Base-by-base conservation (phyloP, 2,888 invertebrate species). In the Thyatira batis region DNA sequence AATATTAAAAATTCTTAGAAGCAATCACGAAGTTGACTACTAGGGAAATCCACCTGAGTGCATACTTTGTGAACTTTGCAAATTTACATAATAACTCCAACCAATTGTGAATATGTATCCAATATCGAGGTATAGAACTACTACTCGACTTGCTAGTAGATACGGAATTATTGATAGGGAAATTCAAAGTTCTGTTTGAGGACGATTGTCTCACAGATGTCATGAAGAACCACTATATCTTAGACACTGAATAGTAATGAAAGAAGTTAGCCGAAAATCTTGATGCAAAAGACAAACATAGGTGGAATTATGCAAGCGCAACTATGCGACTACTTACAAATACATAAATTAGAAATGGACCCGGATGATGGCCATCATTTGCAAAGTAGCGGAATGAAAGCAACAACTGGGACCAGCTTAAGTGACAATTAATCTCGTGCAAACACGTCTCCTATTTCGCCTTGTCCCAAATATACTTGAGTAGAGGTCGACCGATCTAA, bases 1-100 rank as follows among this genome's bases (percentile, higher is more conserved):
- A 58, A 60, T 53, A 67, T 75, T 65, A 67, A 65, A 78, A 74
- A 71, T 73, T 73, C 64, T 58, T 54, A 74, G n/a, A 79, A 69
- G 74, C 58, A 61, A 69, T 70, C 65, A 62, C 65, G 57, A 58
- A 52, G 49, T 58, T 45, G 49, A 57, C 54, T 54, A 54, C 63
- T 63, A 50, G 63, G 63, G 65, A 54, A 53, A 64, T 58, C 55
- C 65, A 53, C 52, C 51, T 50, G 44, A 13, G 39, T 20, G 49
- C 21, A 21, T 20, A 20, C 20, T n/a, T 21, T 45, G 21, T 10
- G 23, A 45, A 23, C 21, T 20, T 10, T 13, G 4, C 45, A 45
- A 45, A 20, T 45, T 45, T 45, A 45, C 21, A 45, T 45, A 3
- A 20, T 45, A 11, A 21, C 21, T 45, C 2, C 5, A 20, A 21